These are phyloP conservation scores for Solea solea DNA, from an alignment of 2,113 vertebrate species.

Conservation along the genomic window DNA sequence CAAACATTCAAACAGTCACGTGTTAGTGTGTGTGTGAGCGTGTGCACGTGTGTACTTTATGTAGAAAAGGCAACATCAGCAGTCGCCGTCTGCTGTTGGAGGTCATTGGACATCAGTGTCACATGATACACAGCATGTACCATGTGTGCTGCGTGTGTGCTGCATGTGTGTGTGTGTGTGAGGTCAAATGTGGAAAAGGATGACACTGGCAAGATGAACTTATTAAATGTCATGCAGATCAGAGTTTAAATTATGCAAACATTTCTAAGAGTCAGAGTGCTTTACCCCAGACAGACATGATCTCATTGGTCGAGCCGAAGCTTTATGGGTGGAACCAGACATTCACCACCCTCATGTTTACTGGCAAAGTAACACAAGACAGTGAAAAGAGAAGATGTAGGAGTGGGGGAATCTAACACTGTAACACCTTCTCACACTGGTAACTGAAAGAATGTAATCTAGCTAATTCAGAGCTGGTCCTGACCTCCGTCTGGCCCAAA, in stretches of 20 bases:
- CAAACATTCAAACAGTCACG: background rate
- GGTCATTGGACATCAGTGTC: slow-evolving; percentile 2
- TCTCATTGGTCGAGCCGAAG: slow-evolving; percentile 23
- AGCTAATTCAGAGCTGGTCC: slow-evolving; percentile 8
- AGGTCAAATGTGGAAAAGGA: slow-evolving; percentile 7
- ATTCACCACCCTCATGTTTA: background rate
- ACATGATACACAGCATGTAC: background rate
- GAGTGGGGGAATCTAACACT: slow-evolving; percentile 24
- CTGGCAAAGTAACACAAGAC: slow-evolving; percentile 14
- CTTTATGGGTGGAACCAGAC: slow-evolving; percentile 1
- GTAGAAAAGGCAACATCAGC: background rate
- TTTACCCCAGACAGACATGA: background rate
- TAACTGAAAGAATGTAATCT: slow-evolving; percentile 23
- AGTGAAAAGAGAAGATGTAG: background rate
- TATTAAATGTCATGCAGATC: slow-evolving; percentile 49
- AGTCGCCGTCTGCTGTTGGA: background rate
- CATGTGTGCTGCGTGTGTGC: background rate
- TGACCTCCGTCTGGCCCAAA: background rate
- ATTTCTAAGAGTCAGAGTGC: background rate
- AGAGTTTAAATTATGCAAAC: slow-evolving; percentile 49
- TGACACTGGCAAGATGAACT: slow-evolving; percentile 20
- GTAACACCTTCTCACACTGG: slow-evolving; percentile 10
- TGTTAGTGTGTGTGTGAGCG: background rate
- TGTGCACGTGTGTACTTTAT: background rate
- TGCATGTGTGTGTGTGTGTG: slow-evolving; percentile 7